These are phyloP conservation scores for Abrostola tripartita DNA, from an alignment of 2,888 invertebrate species.

Conservation along the genomic window DNA sequence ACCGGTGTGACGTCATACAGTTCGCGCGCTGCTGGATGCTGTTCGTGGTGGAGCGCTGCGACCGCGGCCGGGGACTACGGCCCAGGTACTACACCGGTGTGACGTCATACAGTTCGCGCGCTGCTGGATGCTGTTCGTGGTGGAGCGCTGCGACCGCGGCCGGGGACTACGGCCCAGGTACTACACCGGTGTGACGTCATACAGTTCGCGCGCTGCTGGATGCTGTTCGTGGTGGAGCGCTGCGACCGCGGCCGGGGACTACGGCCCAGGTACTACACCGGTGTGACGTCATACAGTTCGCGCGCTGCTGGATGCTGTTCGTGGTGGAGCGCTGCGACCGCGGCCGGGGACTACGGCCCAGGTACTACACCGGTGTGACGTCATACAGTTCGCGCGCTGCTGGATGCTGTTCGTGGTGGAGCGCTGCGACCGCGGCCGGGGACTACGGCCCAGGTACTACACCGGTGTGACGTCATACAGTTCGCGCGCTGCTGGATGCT, in stretches of 20 bases:
- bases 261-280: conserved; percentile 87
- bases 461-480: too few relatives aligned
- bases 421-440: conserved; percentile 94
- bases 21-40: conserved; percentile 95
- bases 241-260: conserved; percentile 95
- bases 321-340: conserved; percentile 95
- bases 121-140: conserved; percentile 97
- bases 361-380: too few relatives aligned
- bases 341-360: conserved; percentile 93
- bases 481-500: conserved; percentile 95
- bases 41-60: conserved; percentile 95
- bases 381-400: conserved; percentile 89
- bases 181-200: neutral
- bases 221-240: conserved; percentile 94
- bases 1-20: conserved; percentile 31
- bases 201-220: conserved; percentile 92
- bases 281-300: conserved; percentile 63
- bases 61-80: conserved; percentile 93
- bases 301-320: conserved; percentile 96
- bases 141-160: conserved; percentile 94
- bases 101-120: conserved; percentile 77
- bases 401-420: conserved; percentile 97
- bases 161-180: conserved; percentile 92
- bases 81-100: conserved; percentile 83
- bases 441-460: conserved; percentile 90